These are phyloP conservation scores for Halcyon malimbica DNA, from an alignment of 2,113 vertebrate genomes.

Conservation along the genomic window DNA sequence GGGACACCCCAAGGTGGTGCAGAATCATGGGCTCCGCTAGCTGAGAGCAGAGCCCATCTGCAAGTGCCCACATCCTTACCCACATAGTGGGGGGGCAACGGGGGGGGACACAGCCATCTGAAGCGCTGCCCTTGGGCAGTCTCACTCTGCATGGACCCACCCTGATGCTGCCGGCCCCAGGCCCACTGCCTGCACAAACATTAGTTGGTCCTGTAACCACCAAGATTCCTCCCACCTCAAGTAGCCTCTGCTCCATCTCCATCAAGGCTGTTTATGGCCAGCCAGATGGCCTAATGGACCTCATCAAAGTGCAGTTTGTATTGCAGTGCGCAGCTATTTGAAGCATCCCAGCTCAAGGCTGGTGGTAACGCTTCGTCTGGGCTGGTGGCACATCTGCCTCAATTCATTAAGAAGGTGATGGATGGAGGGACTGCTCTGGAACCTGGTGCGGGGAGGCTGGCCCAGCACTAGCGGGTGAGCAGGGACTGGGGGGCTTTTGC, in stretches of 20 bases:
- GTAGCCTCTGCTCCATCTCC: conserved; percentile 14
- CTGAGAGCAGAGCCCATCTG: not conserved
- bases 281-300: conserved; percentile 55
- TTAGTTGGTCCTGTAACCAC: not conserved
- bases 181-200: not conserved
- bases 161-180: not conserved
- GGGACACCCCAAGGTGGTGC: not conserved
- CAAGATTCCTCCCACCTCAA: not conserved
- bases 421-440: not conserved
- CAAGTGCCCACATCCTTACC: not conserved
- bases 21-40: not conserved
- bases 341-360: conserved; percentile 8
- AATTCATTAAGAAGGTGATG: not conserved
- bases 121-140: not conserved
- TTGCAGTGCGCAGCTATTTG: not conserved
- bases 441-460: not conserved
- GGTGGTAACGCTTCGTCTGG: not conserved
- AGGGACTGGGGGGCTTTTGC: not conserved
- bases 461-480: not conserved
- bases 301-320: conserved; percentile 52
- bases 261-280: conserved; percentile 15
- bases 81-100: accelerated
- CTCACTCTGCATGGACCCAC: not conserved
- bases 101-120: not conserved
- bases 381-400: not conserved